Evolutionary conservation across 2,797 vertebrate genomes (phyloP), one percentile per base, ranked within the genome.

Genomic region (Kryptolebias ocellatus): DNA sequence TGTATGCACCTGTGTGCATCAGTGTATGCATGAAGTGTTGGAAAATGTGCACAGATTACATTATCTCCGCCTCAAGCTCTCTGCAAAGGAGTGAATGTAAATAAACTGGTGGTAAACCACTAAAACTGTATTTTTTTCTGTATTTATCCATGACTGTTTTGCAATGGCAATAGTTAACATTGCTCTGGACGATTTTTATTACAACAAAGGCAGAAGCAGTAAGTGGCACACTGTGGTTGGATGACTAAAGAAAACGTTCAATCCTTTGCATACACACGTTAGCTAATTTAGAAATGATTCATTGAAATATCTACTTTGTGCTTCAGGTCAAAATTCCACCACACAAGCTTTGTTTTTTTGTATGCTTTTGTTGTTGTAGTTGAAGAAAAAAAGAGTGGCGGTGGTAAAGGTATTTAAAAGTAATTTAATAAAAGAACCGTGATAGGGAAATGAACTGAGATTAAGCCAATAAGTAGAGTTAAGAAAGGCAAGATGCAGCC

Each of bases 401-500:
- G 51, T 60, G 18, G 55, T 28, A 34, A 55, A 20, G 53, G 62
- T 60, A 50, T 76, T 79, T 78, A 69, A 80, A 83, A 62, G 42
- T 70, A 68, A 86, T 78, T 77, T 79, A 70, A 73, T 76, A n/a
- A 60, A 60, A 72, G 51, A 60, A 51, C 27, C 47, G 61, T 75
- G 83, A 88, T 85, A 83, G 77, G 74, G 81, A 78, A 72, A 72
- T 85, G 61, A 81, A 76, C 20, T 9, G 49, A 76, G 75, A 80
- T 72, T 59, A 84, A 72, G 56, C 16, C 60, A 50, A 55, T 54
- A 45, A 74, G 67, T 64, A 47, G 59, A 77, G 74, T 63, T 73
- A 20, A 56, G 58, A 51, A 76, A 78, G 74, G 75, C 57, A 73
- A 74, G 50, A 71, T 56, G 67, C 70, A 83, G 61, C 80, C 64